phyloP scores from a whole-genome alignment of 2,888 invertebrate species.

The Electrophaes corylata region DNA sequence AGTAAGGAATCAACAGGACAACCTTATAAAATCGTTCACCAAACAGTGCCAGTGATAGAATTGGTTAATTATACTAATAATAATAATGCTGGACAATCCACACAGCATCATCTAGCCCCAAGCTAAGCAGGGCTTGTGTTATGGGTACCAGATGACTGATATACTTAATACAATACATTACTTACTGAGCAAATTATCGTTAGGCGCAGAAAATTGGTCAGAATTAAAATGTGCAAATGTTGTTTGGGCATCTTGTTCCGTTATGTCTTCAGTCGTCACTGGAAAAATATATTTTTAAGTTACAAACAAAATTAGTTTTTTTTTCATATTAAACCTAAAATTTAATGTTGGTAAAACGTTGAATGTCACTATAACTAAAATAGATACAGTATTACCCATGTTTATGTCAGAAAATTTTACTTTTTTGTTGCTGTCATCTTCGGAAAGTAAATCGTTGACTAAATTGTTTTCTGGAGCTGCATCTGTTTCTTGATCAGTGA shows the following conservation, averaged over 20 bases:
- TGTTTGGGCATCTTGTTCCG: conserved; percentile 5
- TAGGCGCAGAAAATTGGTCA: conserved; percentile 53
- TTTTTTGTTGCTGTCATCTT: conserved; percentile 57
- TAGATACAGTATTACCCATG: conserved; percentile 59
- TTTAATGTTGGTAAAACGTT: too few relatives aligned
- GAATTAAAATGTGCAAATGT: conserved; percentile 19
- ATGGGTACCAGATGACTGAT: too few relatives aligned
- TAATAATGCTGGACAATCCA: too few relatives aligned
- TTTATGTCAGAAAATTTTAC: conserved; percentile 63
- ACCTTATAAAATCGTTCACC: not conserved
- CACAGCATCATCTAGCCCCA: too few relatives aligned
- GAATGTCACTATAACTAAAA: not conserved
- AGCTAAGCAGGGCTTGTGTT: too few relatives aligned
- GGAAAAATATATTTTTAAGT: not conserved
- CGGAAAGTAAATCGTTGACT: conserved; percentile 37
- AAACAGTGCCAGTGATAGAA: not conserved
- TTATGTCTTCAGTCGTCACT: conserved; percentile 14
- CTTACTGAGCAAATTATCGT: conserved; percentile 64
- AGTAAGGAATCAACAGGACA: not conserved
- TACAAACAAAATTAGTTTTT: not conserved
- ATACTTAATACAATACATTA: too few relatives aligned
- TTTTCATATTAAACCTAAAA: not conserved
- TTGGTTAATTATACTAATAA: too few relatives aligned
- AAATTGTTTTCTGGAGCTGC: conserved; percentile 37
- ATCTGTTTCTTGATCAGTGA: conserved; percentile 18